These are phyloP conservation scores for Orientallactaga bullata DNA, from an alignment of 2,113 vertebrate genomes.

Conservation along the genomic window DNA sequence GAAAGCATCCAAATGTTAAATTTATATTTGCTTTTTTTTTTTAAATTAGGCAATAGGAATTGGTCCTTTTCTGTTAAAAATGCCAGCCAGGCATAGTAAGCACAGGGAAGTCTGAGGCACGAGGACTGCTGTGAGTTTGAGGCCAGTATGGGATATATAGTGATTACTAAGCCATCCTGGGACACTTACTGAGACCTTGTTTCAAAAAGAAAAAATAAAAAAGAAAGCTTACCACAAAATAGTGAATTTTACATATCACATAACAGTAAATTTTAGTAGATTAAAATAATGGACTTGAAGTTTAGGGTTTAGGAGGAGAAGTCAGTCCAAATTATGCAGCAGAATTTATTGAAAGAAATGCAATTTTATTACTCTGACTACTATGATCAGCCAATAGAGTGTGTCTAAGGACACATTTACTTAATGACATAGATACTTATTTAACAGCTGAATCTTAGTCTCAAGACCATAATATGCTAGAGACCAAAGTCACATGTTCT, in stretches of 20 bases:
- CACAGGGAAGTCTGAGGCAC: background rate
- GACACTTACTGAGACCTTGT: background rate
- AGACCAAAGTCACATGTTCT: constrained; percentile 8
- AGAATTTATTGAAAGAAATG: constrained; percentile 48
- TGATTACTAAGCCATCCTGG: background rate
- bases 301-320: background rate
- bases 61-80: background rate
- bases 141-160: background rate
- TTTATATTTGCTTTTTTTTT: constrained; percentile 2
- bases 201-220: background rate
- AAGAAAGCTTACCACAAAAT: background rate
- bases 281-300: constrained; percentile 43
- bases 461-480: background rate
- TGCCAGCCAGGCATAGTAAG: background rate
- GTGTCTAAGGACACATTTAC: constrained; percentile 42
- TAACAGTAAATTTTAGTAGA: background rate
- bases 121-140: background rate
- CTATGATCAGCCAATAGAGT: constrained; percentile 27
- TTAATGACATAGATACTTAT: constrained; percentile 49
- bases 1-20: background rate
- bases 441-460: constrained; percentile 43
- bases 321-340: background rate
- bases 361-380: constrained; percentile 61
- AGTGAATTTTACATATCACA: background rate
- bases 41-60: constrained; percentile 19